A percentile compares a stretch with the other conserved stretches of the same genome.
Evolutionary conservation across 2,888 invertebrate genomes (phyloP).

Genomic region (Netelia melanura): DNA sequence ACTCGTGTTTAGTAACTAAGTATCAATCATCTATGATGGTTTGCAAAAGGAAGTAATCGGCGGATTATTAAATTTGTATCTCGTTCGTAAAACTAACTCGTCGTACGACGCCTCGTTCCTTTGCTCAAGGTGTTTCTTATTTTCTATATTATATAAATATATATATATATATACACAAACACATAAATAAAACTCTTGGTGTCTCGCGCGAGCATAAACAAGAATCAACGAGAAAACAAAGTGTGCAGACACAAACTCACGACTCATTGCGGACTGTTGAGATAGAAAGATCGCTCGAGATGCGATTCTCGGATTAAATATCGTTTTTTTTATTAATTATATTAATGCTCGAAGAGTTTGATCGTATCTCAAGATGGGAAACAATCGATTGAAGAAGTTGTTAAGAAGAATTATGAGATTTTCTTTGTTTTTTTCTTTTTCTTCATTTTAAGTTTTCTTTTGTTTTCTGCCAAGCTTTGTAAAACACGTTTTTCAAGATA

Average conservation of each 20-base stretch:
- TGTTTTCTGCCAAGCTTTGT: slow-evolving; percentile 73
- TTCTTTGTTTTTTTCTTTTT: slow-evolving; percentile 44
- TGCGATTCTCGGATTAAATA: slow-evolving; percentile 19
- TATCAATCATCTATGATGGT: slow-evolving; percentile 62
- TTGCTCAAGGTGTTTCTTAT: slow-evolving; percentile 70
- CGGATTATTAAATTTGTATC: slow-evolving; percentile 69
- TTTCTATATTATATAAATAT: slow-evolving; percentile 58
- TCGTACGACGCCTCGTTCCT: slow-evolving; percentile 66
- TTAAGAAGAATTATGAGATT: slow-evolving; percentile 52
- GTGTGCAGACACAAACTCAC: slow-evolving; percentile 3
- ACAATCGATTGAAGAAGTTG: slow-evolving; percentile 47
- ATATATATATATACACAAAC: slow-evolving; percentile 9
- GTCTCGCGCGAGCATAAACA: slow-evolving; percentile 50
- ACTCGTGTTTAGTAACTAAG: slow-evolving; percentile 76
- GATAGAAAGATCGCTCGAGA: slow-evolving; percentile 31
- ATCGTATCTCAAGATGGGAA: slow-evolving; percentile 6
- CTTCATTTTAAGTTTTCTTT: slow-evolving; percentile 30
- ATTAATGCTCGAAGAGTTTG: slow-evolving; percentile 50
- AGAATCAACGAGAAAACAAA: neutral
- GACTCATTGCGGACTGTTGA: slow-evolving; percentile 44
- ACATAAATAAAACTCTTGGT: slow-evolving; percentile 41
- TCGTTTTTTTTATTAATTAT: slow-evolving; percentile 36
- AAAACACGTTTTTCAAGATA: slow-evolving; percentile 71
- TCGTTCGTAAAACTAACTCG: slow-evolving; percentile 60
- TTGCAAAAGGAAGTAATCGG: slow-evolving; percentile 48